Conservation (phyloP, 1,140 invertebrate genomes). For the Euschistus heros region DNA sequence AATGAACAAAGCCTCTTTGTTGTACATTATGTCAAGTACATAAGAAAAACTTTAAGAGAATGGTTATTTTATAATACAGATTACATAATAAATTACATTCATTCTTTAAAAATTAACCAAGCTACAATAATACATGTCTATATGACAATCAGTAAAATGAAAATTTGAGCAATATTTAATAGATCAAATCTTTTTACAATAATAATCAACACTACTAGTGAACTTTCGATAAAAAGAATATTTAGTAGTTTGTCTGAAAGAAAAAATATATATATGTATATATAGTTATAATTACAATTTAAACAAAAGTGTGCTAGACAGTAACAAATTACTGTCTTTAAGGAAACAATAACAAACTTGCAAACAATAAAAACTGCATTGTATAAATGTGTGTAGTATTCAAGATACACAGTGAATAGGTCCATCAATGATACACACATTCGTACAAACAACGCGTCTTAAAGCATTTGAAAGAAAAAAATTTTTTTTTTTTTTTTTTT, state of each 20-base stretch:
- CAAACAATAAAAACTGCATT: no score
- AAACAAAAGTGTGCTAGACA: not conserved
- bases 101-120: constrained; percentile 19
- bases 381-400: no score
- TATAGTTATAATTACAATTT: not conserved
- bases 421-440: no score
- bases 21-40: constrained; percentile 16
- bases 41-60: constrained; percentile 12
- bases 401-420: no score
- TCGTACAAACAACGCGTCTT: no score
- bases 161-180: constrained; percentile 23
- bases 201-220: constrained; percentile 5
- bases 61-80: not conserved
- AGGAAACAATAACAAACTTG: no score
- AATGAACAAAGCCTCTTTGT: constrained; percentile 1
- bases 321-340: not conserved
- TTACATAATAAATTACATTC: not conserved
- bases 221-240: not conserved
- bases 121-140: constrained; percentile 19
- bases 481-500: no score
- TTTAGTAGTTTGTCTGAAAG: not conserved
- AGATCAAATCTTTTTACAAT: not conserved
- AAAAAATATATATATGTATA: not conserved
- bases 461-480: no score
- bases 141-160: constrained; percentile 18